Evolutionary conservation across 2,888 invertebrate genomes (phyloP).

Genomic region (Catonia carolina): DNA sequence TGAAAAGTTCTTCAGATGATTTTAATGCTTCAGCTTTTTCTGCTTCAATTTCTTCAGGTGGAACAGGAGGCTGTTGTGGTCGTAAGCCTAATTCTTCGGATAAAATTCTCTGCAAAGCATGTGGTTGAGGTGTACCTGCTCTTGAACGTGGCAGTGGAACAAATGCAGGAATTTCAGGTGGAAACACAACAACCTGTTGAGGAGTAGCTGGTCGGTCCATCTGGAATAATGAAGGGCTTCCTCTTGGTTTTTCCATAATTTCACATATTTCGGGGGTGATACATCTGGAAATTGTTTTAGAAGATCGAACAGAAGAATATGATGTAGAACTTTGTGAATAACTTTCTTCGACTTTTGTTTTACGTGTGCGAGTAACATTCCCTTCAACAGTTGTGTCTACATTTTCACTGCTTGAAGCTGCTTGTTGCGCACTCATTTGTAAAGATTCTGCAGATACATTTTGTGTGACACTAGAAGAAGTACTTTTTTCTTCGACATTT

Average conservation of each 20-base stretch:
- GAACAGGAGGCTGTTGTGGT: conserved; percentile 3
- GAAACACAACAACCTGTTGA: conserved; percentile 33
- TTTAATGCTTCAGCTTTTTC: background rate
- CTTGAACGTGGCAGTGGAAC: conserved; percentile 27
- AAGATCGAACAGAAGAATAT: conserved; percentile 9
- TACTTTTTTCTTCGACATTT: background rate
- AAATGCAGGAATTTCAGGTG: conserved; percentile 33
- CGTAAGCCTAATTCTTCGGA: background rate
- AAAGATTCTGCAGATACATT: background rate
- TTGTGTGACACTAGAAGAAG: background rate
- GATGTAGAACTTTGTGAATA: conserved; percentile 17
- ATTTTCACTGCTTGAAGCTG: conserved; percentile 6
- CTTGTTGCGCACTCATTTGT: conserved; percentile 5
- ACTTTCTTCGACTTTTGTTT: conserved; percentile 20
- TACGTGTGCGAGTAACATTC: conserved; percentile 15
- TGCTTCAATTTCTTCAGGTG: background rate
- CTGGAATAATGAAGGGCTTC: conserved; percentile 31
- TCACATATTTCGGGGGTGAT: conserved; percentile 29
- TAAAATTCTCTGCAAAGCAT: background rate
- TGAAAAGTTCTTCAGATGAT: conserved; percentile 22
- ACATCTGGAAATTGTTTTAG: conserved; percentile 17
- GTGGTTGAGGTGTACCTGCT: conserved; percentile 29
- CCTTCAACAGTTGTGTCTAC: conserved; percentile 18
- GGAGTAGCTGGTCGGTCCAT: conserved; percentile 32
- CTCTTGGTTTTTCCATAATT: conserved; percentile 30